phyloP scores from a whole-genome alignment of 2,113 vertebrate genomes.

The Clarias batrachus region DNA sequence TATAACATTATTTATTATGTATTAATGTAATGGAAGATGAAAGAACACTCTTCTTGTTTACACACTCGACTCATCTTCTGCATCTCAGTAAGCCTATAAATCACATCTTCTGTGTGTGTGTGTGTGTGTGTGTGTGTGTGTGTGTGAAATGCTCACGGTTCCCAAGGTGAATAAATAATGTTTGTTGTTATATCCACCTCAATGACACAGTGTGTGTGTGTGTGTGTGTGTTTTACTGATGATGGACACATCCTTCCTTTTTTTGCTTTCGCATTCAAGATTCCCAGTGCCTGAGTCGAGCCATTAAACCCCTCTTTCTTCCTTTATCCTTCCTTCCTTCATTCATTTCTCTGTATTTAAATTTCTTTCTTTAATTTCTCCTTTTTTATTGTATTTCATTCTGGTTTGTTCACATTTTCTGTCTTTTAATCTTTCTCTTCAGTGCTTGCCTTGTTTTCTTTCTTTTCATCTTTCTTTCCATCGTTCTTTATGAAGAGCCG shows the following conservation, averaged over 20 bases:
- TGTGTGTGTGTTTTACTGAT: background rate
- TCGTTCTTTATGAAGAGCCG: too few species aligned
- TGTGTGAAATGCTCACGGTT: background rate
- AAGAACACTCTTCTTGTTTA: background rate
- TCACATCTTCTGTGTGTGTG: slow-evolving; percentile 3
- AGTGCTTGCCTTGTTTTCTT: too few species aligned
- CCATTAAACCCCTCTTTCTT: background rate
- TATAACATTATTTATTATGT: background rate
- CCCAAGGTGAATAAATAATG: background rate
- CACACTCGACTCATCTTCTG: background rate
- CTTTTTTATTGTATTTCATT: too few species aligned
- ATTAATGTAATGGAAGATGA: background rate
- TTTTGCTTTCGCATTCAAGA: background rate
- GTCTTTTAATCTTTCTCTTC: too few species aligned
- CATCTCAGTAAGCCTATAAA: slow-evolving; percentile 8
- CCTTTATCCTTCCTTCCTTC: background rate
- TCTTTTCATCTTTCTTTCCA: too few species aligned
- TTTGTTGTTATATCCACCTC: background rate
- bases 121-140: slow-evolving; percentile 13
- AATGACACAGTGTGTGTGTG: background rate
- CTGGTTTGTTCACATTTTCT: too few species aligned
- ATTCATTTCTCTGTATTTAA: too few species aligned
- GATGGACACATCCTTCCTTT: background rate
- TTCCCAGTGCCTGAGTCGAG: background rate
- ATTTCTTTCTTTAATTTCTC: background rate